A percentile compares a stretch with the other conserved stretches of the same genome.
These are phyloP conservation scores for Clarias batrachus DNA, from an alignment of 2,113 vertebrate species.

Conservation along the genomic window DNA sequence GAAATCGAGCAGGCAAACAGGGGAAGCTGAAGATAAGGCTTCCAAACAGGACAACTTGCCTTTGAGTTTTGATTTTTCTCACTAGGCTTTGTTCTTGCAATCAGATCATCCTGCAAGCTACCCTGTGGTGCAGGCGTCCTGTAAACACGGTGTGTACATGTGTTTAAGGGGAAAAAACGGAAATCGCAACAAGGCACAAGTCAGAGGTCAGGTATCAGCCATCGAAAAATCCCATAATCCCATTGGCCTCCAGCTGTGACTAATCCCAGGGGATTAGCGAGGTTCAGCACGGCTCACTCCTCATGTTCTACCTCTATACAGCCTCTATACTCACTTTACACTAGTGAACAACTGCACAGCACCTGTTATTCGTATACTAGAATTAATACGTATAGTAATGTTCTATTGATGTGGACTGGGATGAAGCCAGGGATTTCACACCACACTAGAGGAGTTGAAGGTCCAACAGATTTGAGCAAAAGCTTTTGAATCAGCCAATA, in stretches of 20 bases:
- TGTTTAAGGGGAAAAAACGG: neutral
- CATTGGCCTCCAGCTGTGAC: constrained; percentile 51
- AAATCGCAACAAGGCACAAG: constrained; percentile 22
- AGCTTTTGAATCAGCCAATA: neutral
- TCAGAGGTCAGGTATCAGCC: constrained; percentile 52
- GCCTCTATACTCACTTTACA: no score
- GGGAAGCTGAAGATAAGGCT: no score
- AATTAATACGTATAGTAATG: no score
- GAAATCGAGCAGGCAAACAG: neutral
- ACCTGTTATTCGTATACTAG: no score
- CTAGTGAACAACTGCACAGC: no score
- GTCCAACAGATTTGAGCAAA: neutral
- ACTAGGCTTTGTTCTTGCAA: neutral
- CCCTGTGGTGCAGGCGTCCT: neutral
- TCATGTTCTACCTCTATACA: neutral
- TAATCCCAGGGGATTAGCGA: constrained; percentile 52
- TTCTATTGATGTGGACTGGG: no score
- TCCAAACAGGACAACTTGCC: no score
- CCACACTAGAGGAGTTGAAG: neutral
- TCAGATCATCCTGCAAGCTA: no score
- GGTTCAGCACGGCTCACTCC: neutral
- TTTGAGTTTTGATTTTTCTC: no score
- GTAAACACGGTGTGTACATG: constrained; percentile 25
- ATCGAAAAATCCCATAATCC: constrained; percentile 57
- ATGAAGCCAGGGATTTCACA: no score